Percentiles rank a stretch among this genome's conserved stretches.
Conservation (phyloP, 2,797 vertebrate genomes). For the Pseudopleuronectes americanus region DNA sequence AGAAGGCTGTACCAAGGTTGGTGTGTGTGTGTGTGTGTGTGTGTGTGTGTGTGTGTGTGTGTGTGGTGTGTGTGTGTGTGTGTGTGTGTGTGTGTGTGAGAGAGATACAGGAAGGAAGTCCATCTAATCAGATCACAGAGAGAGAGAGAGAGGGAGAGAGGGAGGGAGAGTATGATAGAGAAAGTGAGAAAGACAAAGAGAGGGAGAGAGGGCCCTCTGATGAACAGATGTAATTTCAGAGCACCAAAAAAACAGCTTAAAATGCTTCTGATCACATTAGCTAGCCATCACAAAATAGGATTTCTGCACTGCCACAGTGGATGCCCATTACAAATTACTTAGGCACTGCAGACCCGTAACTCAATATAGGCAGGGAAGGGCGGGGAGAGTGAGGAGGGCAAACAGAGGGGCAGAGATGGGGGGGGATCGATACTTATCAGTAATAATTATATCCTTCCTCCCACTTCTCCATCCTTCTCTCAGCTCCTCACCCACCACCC, state of each 20-base stretch:
- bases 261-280: slow-evolving; percentile 90
- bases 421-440: slow-evolving; percentile 85
- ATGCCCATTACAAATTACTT: slow-evolving; percentile 91
- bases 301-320: slow-evolving; percentile 90
- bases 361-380: slow-evolving; percentile 84
- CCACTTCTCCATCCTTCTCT: slow-evolving; percentile 62
- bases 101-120: slow-evolving; percentile 71
- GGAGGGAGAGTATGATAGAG: slow-evolving; percentile 18
- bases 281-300: slow-evolving; percentile 88
- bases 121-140: slow-evolving; percentile 83
- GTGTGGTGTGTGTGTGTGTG: slow-evolving; percentile 5
- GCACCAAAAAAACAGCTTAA: slow-evolving; percentile 84
- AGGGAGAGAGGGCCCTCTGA: slow-evolving; percentile 67
- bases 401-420: slow-evolving; percentile 75
- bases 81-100: slow-evolving; percentile 29
- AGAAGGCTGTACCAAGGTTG: slow-evolving; percentile 48
- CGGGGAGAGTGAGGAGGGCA: slow-evolving; percentile 65
- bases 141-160: slow-evolving; percentile 41
- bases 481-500: slow-evolving; percentile 54
- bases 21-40: slow-evolving; percentile 19
- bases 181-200: slow-evolving; percentile 27
- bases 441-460: slow-evolving; percentile 87
- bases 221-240: slow-evolving; percentile 86
- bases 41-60: slow-evolving; percentile 35
- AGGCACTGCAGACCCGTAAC: slow-evolving; percentile 87